Evolutionary conservation across 2,888 invertebrate species (phyloP).

Genomic region (Saturnia japonica): DNA sequence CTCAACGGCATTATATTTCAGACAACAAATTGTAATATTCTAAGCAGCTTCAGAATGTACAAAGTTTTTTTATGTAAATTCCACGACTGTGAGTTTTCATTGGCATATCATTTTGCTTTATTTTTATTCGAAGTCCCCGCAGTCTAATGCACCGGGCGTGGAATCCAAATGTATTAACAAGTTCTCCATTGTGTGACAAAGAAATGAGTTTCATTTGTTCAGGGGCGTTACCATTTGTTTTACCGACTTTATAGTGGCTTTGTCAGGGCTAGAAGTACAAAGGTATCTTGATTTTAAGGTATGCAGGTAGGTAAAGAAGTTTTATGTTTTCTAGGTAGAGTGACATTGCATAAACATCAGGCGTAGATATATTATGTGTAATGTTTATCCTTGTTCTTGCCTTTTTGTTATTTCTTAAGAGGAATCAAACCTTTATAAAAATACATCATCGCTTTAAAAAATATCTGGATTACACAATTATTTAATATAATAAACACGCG

Average conservation of each 20-base stretch:
- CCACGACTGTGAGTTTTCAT: slow-evolving; percentile 3
- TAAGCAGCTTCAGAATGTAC: neutral
- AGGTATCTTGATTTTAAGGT: neutral
- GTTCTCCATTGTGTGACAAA: slow-evolving; percentile 33
- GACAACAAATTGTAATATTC: neutral
- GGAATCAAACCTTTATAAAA: too few relatives aligned
- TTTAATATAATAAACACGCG: too few relatives aligned
- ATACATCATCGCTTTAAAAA: too few relatives aligned
- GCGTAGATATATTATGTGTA: too few relatives aligned
- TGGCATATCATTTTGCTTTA: slow-evolving; percentile 9
- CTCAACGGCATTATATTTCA: neutral
- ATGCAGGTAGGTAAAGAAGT: neutral
- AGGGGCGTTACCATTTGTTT: slow-evolving; percentile 21
- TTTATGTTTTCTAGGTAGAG: neutral
- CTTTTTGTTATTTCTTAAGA: too few relatives aligned
- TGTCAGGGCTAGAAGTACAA: neutral
- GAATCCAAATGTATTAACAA: slow-evolving; percentile 36
- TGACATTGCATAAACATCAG: too few relatives aligned
- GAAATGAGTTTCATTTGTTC: slow-evolving; percentile 27
- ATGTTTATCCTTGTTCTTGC: too few relatives aligned
- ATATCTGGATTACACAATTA: too few relatives aligned
- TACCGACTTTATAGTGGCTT: neutral
- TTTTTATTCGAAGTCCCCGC: slow-evolving; percentile 6
- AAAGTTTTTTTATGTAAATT: slow-evolving; percentile 16
- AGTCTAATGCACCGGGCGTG: slow-evolving; percentile 32